These are phyloP conservation scores for Corbicula japonica DNA, from an alignment of 2,888 invertebrate species.

Conservation along the genomic window DNA sequence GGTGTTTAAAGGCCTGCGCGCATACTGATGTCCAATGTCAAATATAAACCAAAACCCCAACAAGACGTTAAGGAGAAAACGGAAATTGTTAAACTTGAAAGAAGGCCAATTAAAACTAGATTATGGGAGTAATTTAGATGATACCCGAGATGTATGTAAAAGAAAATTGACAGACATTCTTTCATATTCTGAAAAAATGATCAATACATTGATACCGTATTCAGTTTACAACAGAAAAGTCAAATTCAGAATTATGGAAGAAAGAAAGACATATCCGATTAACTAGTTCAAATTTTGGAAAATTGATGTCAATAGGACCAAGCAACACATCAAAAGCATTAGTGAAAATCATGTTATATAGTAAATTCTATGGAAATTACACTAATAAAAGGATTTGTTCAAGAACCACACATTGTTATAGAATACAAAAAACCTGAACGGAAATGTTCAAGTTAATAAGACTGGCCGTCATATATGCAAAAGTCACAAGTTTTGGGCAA, in stretches of 20 bases:
- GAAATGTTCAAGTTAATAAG: too few species aligned
- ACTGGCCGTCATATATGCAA: too few species aligned
- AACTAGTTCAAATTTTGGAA: slow-evolving; percentile 14
- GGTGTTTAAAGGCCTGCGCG: not conserved
- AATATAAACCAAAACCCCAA: slow-evolving; percentile 14
- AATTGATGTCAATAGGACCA: not conserved
- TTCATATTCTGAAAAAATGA: not conserved
- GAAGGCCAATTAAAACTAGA: not conserved
- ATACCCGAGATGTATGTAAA: slow-evolving; percentile 9
- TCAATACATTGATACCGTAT: not conserved
- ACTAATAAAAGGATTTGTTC: not conserved
- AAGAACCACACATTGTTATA: not conserved
- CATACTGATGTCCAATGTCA: not conserved
- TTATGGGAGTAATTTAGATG: slow-evolving; percentile 21
- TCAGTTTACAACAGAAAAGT: not conserved
- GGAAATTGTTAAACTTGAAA: slow-evolving; percentile 12
- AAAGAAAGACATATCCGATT: slow-evolving; percentile 8
- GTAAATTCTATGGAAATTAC: not conserved
- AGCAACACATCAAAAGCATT: not conserved
- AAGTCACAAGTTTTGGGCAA: too few species aligned
- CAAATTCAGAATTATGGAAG: not conserved
- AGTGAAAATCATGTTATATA: not conserved
- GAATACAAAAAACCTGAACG: not conserved
- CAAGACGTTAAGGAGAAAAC: not conserved
- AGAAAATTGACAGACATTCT: not conserved